Conservation (phyloP, 1,140 invertebrate species). For the Melitaea cinxia region DNA sequence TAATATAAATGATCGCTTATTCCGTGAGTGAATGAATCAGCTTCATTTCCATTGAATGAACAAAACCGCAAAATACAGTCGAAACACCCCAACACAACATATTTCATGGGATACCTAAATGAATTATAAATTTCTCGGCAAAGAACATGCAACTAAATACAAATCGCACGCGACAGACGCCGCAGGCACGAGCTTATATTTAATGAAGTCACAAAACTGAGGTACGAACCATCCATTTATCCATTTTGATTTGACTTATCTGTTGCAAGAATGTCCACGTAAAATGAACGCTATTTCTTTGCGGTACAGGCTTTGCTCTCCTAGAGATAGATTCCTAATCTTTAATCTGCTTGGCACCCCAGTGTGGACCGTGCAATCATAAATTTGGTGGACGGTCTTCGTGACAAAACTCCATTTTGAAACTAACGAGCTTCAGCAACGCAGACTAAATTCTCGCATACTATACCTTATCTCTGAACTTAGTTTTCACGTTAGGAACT, state of each 20-base stretch:
- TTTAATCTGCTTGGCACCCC: conserved; percentile 29
- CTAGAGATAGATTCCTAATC: conserved; percentile 23
- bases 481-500: conserved; percentile 33
- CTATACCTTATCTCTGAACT: conserved; percentile 48
- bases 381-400: conserved; percentile 56
- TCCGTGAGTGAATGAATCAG: no score
- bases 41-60: neutral
- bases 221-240: conserved; percentile 19
- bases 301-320: conserved; percentile 12
- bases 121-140: conserved; percentile 10
- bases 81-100: neutral
- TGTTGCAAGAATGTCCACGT: neutral
- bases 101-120: neutral
- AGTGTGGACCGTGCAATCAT: conserved; percentile 50
- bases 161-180: conserved; percentile 12
- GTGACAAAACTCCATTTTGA: conserved; percentile 60
- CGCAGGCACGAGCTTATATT: conserved; percentile 18
- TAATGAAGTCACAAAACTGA: conserved; percentile 34
- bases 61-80: neutral
- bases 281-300: conserved; percentile 16
- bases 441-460: conserved; percentile 42
- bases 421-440: conserved; percentile 49
- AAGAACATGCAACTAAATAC: neutral
- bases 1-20: no score
- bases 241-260: conserved; percentile 16